These are phyloP conservation scores for Lophius piscatorius DNA, from an alignment of 2,113 vertebrate genomes.

Conservation along the genomic window DNA sequence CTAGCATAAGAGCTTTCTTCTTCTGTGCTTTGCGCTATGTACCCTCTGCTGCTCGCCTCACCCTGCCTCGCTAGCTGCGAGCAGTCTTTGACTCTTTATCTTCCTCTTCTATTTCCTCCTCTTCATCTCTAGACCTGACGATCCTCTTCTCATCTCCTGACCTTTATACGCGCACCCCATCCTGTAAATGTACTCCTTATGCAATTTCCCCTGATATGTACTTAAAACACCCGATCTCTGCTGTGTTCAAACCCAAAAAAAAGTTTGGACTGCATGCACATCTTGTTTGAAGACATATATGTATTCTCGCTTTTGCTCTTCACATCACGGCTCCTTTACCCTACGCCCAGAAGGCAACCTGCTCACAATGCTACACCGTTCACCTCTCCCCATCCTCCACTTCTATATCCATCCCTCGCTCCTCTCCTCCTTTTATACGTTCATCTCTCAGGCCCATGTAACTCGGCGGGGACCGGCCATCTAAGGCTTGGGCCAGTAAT, in stretches of 20 bases:
- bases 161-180: not conserved
- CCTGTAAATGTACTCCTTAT: not conserved
- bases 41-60: not conserved
- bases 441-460: constrained; percentile 53
- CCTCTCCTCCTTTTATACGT: constrained; percentile 49
- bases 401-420: constrained; percentile 42
- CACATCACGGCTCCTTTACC: constrained; percentile 1
- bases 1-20: not conserved
- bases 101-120: not conserved
- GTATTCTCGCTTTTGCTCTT: constrained; percentile 2
- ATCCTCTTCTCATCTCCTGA: constrained; percentile 11
- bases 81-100: not conserved
- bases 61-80: not conserved
- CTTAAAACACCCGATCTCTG: constrained; percentile 6
- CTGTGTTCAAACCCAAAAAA: constrained; percentile 8
- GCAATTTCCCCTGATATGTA: not conserved
- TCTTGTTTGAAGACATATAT: constrained; percentile 7
- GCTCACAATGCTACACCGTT: constrained; percentile 38
- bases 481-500: constrained; percentile 69
- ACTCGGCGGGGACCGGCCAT: constrained; percentile 67
- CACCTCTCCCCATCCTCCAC: constrained; percentile 35
- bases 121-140: constrained; percentile 10
- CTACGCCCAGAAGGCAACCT: constrained; percentile 30
- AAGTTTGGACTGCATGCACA: constrained; percentile 6
- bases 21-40: not conserved